These are phyloP conservation scores for Poecilobothrus nobilitatus DNA, from an alignment of 2,888 invertebrate genomes.

Conservation along the genomic window DNA sequence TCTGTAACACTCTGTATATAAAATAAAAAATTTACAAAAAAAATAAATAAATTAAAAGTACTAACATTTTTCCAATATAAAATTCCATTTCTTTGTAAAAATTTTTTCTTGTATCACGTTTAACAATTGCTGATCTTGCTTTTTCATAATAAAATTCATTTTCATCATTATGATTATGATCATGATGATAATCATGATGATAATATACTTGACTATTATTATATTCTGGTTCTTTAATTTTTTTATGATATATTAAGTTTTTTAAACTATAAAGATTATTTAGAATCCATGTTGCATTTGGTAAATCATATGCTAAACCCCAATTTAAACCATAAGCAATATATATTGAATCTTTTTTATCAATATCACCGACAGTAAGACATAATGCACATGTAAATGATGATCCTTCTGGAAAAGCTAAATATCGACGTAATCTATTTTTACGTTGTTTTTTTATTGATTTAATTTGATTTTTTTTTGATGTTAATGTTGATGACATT, in stretches of 20 bases:
- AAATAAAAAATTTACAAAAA: not conserved
- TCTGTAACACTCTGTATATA: too few species aligned
- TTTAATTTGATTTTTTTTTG: too few species aligned
- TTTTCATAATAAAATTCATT: not conserved
- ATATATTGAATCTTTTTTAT: constrained; percentile 49
- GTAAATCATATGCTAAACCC: constrained; percentile 59
- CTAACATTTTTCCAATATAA: not conserved
- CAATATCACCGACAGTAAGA: constrained; percentile 52
- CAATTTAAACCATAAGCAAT: constrained; percentile 60
- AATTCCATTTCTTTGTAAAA: not conserved
- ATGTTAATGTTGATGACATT: too few species aligned
- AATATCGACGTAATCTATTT: constrained; percentile 38
- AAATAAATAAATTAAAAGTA: not conserved
- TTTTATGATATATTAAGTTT: constrained; percentile 19
- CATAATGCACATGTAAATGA: constrained; percentile 53
- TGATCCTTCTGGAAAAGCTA: constrained; percentile 51
- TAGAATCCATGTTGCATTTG: constrained; percentile 49
- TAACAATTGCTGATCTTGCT: not conserved
- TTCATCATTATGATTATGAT: too few species aligned
- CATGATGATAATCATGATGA: not conserved
- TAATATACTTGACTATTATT: constrained; percentile 52
- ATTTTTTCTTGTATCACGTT: not conserved
- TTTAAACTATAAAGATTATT: constrained; percentile 35
- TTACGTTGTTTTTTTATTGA: not conserved
- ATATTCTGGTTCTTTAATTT: constrained; percentile 46